phyloP scores from a whole-genome alignment of 2,888 invertebrate genomes.

The Atethmia centrago region DNA sequence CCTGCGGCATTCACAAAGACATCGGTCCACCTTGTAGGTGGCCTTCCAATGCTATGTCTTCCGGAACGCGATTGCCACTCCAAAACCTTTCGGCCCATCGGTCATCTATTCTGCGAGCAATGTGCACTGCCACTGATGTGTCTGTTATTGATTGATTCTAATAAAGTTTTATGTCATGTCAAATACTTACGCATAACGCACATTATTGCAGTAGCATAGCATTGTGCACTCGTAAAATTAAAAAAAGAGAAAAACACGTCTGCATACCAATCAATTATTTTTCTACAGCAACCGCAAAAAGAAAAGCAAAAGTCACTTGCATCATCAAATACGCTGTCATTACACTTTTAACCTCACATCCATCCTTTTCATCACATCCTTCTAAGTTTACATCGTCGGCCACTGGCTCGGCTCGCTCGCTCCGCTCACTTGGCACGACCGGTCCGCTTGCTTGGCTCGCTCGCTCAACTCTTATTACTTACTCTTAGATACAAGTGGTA shows the following conservation, averaged over 20 bases:
- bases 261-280: neutral
- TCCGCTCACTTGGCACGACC: neutral
- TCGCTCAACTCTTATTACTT: constrained; percentile 66
- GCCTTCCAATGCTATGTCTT: too few species aligned
- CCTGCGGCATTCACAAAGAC: too few species aligned
- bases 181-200: neutral
- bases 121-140: too few species aligned
- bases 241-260: neutral
- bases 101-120: too few species aligned
- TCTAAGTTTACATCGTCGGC: neutral
- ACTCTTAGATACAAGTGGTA: constrained; percentile 71
- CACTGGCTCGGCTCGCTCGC: neutral
- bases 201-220: neutral
- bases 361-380: too few species aligned
- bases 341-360: neutral
- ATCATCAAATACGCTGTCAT: neutral
- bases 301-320: neutral
- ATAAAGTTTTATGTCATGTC: neutral
- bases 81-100: too few species aligned
- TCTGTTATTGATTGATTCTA: neutral
- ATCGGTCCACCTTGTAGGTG: too few species aligned
- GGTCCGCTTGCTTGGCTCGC: neutral
- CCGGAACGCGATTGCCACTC: too few species aligned
- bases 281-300: neutral
- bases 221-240: neutral